A percentile compares a stretch with the other conserved stretches of the same genome.
Conservation (phyloP, 2,888 invertebrate species). For the Ennomos fuscantarius region DNA sequence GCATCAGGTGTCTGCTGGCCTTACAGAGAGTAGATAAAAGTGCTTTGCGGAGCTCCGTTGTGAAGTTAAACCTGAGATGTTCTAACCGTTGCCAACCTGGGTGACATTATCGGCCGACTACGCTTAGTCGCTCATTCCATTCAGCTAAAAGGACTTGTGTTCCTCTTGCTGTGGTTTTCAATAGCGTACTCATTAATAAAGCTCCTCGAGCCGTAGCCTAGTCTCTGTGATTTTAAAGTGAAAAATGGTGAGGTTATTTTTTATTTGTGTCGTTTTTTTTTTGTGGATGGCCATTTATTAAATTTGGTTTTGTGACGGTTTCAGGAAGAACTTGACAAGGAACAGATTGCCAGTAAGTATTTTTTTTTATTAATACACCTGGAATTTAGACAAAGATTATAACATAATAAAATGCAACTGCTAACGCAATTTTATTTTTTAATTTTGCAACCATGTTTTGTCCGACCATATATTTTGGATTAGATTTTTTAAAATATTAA, state of each 20-base stretch:
- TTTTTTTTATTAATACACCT: too few relatives aligned
- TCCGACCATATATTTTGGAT: too few relatives aligned
- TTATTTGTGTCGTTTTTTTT: conserved; percentile 27
- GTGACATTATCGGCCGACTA: conserved; percentile 67
- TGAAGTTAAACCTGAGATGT: conserved; percentile 48
- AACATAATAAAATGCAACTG: too few relatives aligned
- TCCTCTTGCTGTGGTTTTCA: conserved; percentile 68
- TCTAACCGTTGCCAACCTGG: conserved; percentile 71
- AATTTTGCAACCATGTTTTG: too few relatives aligned
- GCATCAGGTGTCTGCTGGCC: conserved; percentile 66
- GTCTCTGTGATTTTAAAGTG: conserved; percentile 32
- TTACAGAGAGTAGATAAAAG: conserved; percentile 73
- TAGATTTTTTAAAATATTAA: too few relatives aligned
- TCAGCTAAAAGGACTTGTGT: conserved; percentile 78
- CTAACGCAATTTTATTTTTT: too few relatives aligned
- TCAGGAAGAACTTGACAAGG: conserved; percentile 91
- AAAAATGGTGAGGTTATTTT: conserved; percentile 35
- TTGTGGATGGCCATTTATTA: conserved; percentile 37
- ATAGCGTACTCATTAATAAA: conserved; percentile 68
- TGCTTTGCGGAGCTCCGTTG: conserved; percentile 59
- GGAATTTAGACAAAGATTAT: too few relatives aligned
- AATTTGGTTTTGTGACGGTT: conserved; percentile 62
- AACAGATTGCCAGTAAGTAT: conserved; percentile 91
- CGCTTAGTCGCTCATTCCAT: conserved; percentile 76
- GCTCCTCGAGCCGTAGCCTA: conserved; percentile 51